Conservation (phyloP, 2,888 invertebrate species). For the Eledone cirrhosa region DNA sequence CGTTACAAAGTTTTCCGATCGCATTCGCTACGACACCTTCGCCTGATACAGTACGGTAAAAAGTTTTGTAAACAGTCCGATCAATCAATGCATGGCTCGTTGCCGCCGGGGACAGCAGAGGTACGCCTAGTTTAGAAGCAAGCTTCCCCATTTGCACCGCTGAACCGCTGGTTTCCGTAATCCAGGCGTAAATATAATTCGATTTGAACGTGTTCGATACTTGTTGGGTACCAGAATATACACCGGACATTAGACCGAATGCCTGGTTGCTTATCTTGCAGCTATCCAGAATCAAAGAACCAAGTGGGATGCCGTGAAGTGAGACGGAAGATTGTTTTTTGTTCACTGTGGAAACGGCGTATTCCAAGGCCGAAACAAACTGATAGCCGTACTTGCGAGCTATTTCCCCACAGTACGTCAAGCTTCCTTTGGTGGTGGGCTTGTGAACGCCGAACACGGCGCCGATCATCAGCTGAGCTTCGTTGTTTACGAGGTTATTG, state of each 20-base stretch:
- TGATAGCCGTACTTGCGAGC: conserved; percentile 50
- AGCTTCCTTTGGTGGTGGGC: conserved; percentile 35
- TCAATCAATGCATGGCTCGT: conserved; percentile 45
- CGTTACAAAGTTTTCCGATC: conserved; percentile 50
- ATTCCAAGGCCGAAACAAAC: conserved; percentile 48
- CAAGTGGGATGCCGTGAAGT: conserved; percentile 48
- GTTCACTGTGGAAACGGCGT: conserved; percentile 44
- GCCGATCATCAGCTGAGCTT: conserved; percentile 52
- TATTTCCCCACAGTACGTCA: conserved; percentile 47
- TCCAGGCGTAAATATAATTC: conserved; percentile 41
- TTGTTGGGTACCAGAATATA: conserved; percentile 49
- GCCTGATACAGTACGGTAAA: conserved; percentile 56
- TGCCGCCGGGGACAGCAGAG: conserved; percentile 66
- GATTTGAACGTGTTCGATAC: conserved; percentile 1
- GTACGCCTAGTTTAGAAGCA: conserved; percentile 68
- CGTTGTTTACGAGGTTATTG: conserved; percentile 39
- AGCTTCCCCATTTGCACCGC: conserved; percentile 43
- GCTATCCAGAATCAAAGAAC: conserved; percentile 55
- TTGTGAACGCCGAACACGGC: conserved; percentile 50
- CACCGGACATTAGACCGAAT: conserved; percentile 47
- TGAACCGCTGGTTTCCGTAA: conserved; percentile 50
- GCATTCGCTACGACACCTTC: conserved; percentile 55
- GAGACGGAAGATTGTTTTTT: conserved; percentile 42
- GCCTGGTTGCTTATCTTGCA: conserved; percentile 50
- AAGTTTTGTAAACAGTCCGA: conserved; percentile 47